These are phyloP conservation scores for Steromphala cineraria DNA, from an alignment of 2,888 invertebrate species.

Conservation along the genomic window DNA sequence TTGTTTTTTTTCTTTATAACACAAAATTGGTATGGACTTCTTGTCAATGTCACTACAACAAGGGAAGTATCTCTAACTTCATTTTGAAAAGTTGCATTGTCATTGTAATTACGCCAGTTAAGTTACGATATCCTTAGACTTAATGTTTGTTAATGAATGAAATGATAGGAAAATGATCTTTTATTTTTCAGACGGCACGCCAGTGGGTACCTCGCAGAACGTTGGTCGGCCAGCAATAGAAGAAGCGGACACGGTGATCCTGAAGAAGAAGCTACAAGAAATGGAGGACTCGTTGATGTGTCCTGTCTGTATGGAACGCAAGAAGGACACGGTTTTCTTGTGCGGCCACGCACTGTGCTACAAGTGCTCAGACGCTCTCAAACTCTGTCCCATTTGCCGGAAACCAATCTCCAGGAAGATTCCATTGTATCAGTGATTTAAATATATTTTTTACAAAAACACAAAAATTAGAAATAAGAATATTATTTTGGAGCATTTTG, in stretches of 20 bases:
- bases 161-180: too few species aligned
- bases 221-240: not conserved
- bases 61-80: too few species aligned
- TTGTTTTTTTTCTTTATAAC: too few species aligned
- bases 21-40: too few species aligned
- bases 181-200: conserved; percentile 31
- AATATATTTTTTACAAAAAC: not conserved
- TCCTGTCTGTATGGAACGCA: conserved; percentile 91
- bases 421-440: conserved; percentile 75
- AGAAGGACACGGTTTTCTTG: conserved; percentile 88
- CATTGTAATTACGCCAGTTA: too few species aligned
- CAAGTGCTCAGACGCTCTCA: conserved; percentile 86
- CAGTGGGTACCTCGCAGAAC: not conserved
- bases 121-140: too few species aligned
- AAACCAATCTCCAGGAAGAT: conserved; percentile 86
- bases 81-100: too few species aligned
- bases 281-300: conserved; percentile 91
- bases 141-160: too few species aligned
- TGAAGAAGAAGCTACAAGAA: conserved; percentile 84
- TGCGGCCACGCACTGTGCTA: conserved; percentile 92
- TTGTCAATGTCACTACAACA: too few species aligned
- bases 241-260: conserved; percentile 3
- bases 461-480: not conserved
- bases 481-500: too few species aligned
- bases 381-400: conserved; percentile 91